Evolutionary conservation across 2,113 vertebrate genomes (phyloP).

Genomic region (Pterophyllum scalare): DNA sequence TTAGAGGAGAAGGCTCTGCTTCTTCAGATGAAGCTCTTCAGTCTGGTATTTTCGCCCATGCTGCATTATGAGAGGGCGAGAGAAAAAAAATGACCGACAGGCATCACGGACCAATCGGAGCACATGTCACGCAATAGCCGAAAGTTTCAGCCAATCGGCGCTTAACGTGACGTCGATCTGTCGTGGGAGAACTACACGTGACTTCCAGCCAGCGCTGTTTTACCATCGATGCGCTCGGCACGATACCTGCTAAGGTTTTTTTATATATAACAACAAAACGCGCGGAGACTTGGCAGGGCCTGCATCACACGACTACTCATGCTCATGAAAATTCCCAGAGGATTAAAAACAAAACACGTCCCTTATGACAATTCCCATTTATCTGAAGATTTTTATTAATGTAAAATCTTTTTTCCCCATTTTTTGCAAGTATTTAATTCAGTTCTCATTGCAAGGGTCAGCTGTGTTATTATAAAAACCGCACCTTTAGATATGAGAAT

Average conservation of each 20-base stretch:
- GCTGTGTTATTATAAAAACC: neutral
- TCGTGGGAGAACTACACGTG: conserved; percentile 47
- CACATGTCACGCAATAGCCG: neutral
- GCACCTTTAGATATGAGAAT: neutral
- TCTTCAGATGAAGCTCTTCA: conserved; percentile 60
- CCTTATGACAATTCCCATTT: too few relatives aligned
- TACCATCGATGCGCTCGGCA: conserved; percentile 52
- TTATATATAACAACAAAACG: conserved; percentile 2
- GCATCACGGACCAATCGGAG: conserved; percentile 54
- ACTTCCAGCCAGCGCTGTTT: conserved; percentile 67
- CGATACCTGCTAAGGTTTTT: neutral
- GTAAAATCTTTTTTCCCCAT: neutral
- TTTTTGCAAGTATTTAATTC: neutral
- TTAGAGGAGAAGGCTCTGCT: conserved; percentile 17
- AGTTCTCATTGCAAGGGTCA: neutral
- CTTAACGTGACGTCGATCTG: neutral
- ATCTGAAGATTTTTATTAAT: neutral
- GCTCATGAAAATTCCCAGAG: neutral
- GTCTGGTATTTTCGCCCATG: conserved; percentile 83
- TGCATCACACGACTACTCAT: neutral
- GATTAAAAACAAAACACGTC: neutral
- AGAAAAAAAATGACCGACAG: conserved; percentile 55
- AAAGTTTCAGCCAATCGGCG: conserved; percentile 63
- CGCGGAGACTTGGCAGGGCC: neutral
- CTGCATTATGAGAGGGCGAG: conserved; percentile 83